Conservation (phyloP, 2,797 vertebrate species). For the Chaetophractus vellerosus region DNA sequence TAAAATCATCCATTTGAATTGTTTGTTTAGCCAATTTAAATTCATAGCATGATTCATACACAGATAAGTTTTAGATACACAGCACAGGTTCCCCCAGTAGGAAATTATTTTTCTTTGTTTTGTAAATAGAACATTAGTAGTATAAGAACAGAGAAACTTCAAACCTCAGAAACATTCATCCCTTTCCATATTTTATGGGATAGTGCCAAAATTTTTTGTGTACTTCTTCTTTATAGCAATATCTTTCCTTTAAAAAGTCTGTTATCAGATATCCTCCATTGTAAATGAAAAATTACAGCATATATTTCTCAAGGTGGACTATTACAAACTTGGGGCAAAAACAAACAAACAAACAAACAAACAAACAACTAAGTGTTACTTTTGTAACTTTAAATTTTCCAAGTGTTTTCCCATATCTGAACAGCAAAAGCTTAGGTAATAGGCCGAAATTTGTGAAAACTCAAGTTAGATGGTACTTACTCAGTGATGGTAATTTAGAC, state of each 20-base stretch:
- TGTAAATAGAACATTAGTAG: slow-evolving; percentile 22
- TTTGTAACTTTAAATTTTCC: not conserved
- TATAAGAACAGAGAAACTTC: slow-evolving; percentile 6
- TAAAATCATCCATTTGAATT: not conserved
- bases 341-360: not conserved
- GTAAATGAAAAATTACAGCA: not conserved
- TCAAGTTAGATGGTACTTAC: not conserved
- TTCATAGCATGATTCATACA: slow-evolving; percentile 30
- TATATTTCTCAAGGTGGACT: not conserved
- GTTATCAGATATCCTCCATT: not conserved
- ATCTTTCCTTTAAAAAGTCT: slow-evolving; percentile 27
- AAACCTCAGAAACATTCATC: not conserved
- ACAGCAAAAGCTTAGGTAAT: not conserved
- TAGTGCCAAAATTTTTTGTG: not conserved
- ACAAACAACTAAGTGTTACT: not conserved
- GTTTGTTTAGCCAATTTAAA: slow-evolving; percentile 49
- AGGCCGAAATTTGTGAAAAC: not conserved
- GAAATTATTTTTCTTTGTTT: not conserved
- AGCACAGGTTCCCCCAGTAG: not conserved
- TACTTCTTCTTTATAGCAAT: not conserved
- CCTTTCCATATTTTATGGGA: not conserved
- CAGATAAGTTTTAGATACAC: slow-evolving; percentile 54
- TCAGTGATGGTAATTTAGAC: not conserved
- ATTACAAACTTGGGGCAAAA: not conserved
- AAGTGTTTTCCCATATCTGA: not conserved